Conservation (phyloP, 2,797 vertebrate genomes). For the Austrolebias charrua region DNA sequence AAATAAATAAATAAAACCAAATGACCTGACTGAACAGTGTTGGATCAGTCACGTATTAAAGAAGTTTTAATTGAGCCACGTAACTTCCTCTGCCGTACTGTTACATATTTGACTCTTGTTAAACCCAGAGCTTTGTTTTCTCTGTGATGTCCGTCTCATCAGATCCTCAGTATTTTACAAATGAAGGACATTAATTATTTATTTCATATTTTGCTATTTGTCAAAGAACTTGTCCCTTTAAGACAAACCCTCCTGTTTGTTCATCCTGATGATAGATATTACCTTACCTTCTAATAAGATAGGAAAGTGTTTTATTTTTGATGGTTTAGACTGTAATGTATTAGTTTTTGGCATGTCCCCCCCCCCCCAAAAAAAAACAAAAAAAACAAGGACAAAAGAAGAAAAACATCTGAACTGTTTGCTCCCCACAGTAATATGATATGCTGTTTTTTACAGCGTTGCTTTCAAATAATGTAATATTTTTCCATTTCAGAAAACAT, state of each 20-base stretch:
- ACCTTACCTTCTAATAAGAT: conserved; percentile 29
- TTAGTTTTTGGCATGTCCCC: conserved; percentile 18
- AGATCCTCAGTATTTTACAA: conserved; percentile 13
- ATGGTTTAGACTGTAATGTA: conserved; percentile 17
- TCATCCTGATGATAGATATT: conserved; percentile 29
- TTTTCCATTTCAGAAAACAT: too few relatives aligned
- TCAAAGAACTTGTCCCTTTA: conserved; percentile 14
- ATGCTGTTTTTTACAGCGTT: not conserved
- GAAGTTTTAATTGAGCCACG: conserved; percentile 44
- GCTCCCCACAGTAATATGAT: not conserved
- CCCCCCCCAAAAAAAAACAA: too few relatives aligned
- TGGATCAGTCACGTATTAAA: conserved; percentile 19
- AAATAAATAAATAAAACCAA: too few relatives aligned
- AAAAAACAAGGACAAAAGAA: too few relatives aligned
- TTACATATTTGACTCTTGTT: conserved; percentile 16
- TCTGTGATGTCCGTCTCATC: conserved; percentile 14
- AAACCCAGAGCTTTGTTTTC: conserved; percentile 20
- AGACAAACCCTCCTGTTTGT: conserved; percentile 15
- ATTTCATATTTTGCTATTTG: conserved; percentile 16
- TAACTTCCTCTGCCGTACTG: conserved; percentile 12
- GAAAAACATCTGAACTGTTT: not conserved
- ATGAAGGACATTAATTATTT: conserved; percentile 24
- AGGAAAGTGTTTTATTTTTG: conserved; percentile 16
- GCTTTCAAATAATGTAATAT: not conserved
- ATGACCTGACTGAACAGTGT: too few relatives aligned